These are phyloP conservation scores for Pocillopora damicornis DNA, from an alignment of 64 coral and sea anemone species.

Conservation along the genomic window DNA sequence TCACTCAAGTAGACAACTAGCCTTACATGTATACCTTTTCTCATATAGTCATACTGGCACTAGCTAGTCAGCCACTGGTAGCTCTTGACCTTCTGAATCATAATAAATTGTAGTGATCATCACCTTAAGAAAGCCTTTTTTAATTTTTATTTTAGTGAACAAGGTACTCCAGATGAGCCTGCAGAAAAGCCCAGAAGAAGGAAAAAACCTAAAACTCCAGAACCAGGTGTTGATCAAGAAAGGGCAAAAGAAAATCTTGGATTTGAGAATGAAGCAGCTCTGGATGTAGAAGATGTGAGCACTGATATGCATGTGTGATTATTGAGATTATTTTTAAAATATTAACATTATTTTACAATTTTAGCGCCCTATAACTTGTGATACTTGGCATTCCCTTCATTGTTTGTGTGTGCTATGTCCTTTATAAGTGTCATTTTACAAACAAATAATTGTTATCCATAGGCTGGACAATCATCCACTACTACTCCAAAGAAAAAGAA, in stretches of 20 bases:
- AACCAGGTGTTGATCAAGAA: conserved; percentile 30
- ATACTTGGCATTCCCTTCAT: background rate
- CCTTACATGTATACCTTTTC: too few relatives aligned
- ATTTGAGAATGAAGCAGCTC: conserved; percentile 60
- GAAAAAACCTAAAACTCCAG: conserved; percentile 77
- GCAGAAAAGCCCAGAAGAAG: conserved; percentile 59
- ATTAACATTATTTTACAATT: too few relatives aligned
- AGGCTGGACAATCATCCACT: background rate
- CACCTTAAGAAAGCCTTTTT: background rate
- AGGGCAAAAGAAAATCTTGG: conserved; percentile 73
- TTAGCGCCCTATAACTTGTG: background rate
- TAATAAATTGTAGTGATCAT: too few relatives aligned
- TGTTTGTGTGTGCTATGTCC: background rate
- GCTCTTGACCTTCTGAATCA: too few relatives aligned
- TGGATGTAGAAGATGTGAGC: conserved; percentile 15
- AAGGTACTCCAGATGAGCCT: conserved; percentile 26
- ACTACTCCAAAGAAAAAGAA: conserved; percentile 54
- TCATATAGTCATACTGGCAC: too few relatives aligned
- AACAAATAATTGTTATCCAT: too few relatives aligned
- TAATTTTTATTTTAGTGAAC: conserved; percentile 3
- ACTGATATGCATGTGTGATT: background rate
- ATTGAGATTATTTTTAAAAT: background rate
- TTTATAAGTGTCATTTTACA: too few relatives aligned
- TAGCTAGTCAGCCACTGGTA: too few relatives aligned
- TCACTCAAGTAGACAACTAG: too few relatives aligned